Evolutionary conservation across 2,113 vertebrate species (phyloP).

Genomic region (Albula goreensis): DNA sequence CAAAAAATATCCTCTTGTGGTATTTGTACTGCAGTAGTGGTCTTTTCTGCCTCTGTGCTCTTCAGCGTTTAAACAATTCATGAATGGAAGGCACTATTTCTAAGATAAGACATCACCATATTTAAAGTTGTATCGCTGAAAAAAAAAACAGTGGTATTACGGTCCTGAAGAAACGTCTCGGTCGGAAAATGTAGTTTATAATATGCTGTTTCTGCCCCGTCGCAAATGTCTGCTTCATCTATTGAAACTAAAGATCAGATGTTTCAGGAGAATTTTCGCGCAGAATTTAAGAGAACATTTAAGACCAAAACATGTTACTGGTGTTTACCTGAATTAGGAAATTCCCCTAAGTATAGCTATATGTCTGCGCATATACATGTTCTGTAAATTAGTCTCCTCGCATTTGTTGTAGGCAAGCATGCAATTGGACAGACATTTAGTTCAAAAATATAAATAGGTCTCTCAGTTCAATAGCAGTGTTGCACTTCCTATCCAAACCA

Average conservation of each 20-base stretch:
- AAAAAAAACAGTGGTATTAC: background rate
- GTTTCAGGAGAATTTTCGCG: too few relatives aligned
- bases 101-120: constrained; percentile 20
- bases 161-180: background rate
- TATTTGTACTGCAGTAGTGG: constrained; percentile 11
- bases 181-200: background rate
- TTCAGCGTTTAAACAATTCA: constrained; percentile 22
- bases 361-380: too few relatives aligned
- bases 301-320: too few relatives aligned
- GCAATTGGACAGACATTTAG: too few relatives aligned
- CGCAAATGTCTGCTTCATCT: background rate
- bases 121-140: background rate
- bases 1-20: constrained; percentile 1
- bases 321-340: too few relatives aligned
- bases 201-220: background rate
- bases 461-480: too few relatives aligned
- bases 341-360: too few relatives aligned
- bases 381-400: too few relatives aligned
- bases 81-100: background rate
- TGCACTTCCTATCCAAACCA: too few relatives aligned
- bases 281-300: too few relatives aligned
- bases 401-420: too few relatives aligned
- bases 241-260: background rate
- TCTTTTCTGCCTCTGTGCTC: background rate
- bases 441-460: too few relatives aligned